These are phyloP conservation scores for Beris chalybata DNA, from an alignment of 2,888 invertebrate genomes.

Conservation along the genomic window DNA sequence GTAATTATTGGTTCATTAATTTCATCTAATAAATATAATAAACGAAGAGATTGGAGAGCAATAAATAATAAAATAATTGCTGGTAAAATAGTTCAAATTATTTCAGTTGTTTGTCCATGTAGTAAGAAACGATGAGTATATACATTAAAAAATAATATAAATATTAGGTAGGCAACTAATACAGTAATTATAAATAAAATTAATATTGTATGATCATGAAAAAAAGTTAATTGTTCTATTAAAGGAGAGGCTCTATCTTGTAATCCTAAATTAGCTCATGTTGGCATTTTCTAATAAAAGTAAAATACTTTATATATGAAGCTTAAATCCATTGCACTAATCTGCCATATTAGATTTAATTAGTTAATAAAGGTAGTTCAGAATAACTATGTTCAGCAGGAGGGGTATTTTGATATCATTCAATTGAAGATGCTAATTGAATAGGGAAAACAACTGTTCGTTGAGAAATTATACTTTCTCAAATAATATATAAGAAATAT, in stretches of 20 bases:
- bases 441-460: constrained; percentile 59
- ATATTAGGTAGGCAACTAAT: constrained; percentile 63
- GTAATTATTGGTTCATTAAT: constrained; percentile 62
- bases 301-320: constrained; percentile 64
- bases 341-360: too few species aligned
- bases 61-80: constrained; percentile 66
- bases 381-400: constrained; percentile 64
- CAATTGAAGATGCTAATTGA: constrained; percentile 62
- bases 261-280: constrained; percentile 61
- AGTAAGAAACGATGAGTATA: constrained; percentile 62
- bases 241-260: constrained; percentile 66
- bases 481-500: constrained; percentile 65
- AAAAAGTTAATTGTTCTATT: constrained; percentile 69
- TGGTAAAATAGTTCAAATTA: constrained; percentile 67
- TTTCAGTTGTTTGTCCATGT: constrained; percentile 65
- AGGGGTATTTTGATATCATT: constrained; percentile 64
- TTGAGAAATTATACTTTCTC: constrained; percentile 62
- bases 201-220: constrained; percentile 65
- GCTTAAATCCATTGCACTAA: constrained; percentile 66
- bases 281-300: constrained; percentile 65
- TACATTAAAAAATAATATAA: constrained; percentile 61
- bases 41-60: constrained; percentile 63
- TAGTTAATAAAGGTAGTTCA: constrained; percentile 57
- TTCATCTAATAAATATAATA: constrained; percentile 67
- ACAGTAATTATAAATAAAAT: constrained; percentile 65